Base-by-base conservation (phyloP, 2,113 vertebrate species). In the Larimichthys polyactis region DNA sequence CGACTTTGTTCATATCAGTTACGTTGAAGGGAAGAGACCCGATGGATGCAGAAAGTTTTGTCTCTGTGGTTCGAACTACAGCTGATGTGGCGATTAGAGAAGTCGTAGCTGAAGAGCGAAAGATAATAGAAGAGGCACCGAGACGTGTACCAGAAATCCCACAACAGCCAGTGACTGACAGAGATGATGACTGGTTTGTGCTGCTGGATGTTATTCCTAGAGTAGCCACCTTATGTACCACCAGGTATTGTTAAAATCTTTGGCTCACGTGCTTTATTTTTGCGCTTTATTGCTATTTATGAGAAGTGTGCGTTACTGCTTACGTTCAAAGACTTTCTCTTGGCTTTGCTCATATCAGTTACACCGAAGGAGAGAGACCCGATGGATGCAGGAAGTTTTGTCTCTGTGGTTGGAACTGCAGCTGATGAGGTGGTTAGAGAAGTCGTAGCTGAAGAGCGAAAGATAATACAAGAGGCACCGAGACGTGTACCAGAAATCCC, bases 181-280 rank as follows among this genome's bases (percentile, higher is more conserved):
- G 64, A 59, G 78, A 66, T 0, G 88, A 89, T 44, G 89, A 91
- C 51, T 90, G 91, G 89, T 89, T 89, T 86, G 71, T 71, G 80
- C 73, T 89, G 63, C 54, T 90, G 82, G 79, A 87, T 27, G 62
- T 81, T 78, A 27, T 58, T 86, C 77, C 90, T 14, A 91, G 80
- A 81, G 44, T 81, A n/a, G 66, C 51, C 65, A 5, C 2, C 85
- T 43, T 69, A 71, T 14, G 5, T 82, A 17, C 17, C 82, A 19
- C 79, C 88, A 93, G 92, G 91, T 93, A 91, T 44, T 74, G 3
- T 20, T 57, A 4, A 66, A 44, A 24, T 60, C 22, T 3, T 49
- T 17, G 22, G 22, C 74, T 32, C 32, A 6, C 32, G 1, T 32
- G 32, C 32, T 32, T 32, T 32, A 6, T 32, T 32, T 5, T 32